Evolutionary conservation across 1,140 invertebrate genomes (phyloP).

Genomic region (Pseudomyrmex pallidus): DNA sequence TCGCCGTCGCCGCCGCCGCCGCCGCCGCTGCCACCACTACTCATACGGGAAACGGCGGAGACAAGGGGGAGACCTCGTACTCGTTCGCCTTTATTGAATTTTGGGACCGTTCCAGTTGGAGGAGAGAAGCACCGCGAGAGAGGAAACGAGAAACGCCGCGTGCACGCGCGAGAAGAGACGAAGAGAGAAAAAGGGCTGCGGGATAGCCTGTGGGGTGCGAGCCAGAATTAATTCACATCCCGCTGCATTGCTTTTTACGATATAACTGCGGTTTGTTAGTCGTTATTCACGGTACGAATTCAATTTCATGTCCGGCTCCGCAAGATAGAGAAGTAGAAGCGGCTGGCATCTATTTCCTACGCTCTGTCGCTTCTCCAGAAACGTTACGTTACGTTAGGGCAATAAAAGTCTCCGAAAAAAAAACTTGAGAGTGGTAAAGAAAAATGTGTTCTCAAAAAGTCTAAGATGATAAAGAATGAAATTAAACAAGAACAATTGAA

Average conservation of each 20-base stretch:
- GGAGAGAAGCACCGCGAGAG: slow-evolving; percentile 39
- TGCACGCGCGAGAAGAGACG: slow-evolving; percentile 60
- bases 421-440: neutral
- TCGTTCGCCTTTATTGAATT: slow-evolving; percentile 85
- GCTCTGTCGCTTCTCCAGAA: neutral
- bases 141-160: slow-evolving; percentile 53
- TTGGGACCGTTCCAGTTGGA: slow-evolving; percentile 83
- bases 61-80: slow-evolving; percentile 76
- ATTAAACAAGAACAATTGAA: too few relatives aligned
- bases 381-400: neutral
- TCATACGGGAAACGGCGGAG: slow-evolving; percentile 68
- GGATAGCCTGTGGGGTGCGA: slow-evolving; percentile 76
- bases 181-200: slow-evolving; percentile 30
- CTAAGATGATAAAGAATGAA: too few relatives aligned
- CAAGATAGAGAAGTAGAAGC: slow-evolving; percentile 58
- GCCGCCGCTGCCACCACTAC: slow-evolving; percentile 61
- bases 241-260: slow-evolving; percentile 85
- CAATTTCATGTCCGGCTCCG: slow-evolving; percentile 74
- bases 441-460: neutral
- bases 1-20: slow-evolving; percentile 66
- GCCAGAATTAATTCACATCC: slow-evolving; percentile 84
- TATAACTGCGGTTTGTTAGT: slow-evolving; percentile 86
- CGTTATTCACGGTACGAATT: slow-evolving; percentile 84
- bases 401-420: slow-evolving; percentile 11
- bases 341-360: slow-evolving; percentile 29